phyloP scores from a whole-genome alignment of 2,113 vertebrate species.

The Crotalus helleri region DNA sequence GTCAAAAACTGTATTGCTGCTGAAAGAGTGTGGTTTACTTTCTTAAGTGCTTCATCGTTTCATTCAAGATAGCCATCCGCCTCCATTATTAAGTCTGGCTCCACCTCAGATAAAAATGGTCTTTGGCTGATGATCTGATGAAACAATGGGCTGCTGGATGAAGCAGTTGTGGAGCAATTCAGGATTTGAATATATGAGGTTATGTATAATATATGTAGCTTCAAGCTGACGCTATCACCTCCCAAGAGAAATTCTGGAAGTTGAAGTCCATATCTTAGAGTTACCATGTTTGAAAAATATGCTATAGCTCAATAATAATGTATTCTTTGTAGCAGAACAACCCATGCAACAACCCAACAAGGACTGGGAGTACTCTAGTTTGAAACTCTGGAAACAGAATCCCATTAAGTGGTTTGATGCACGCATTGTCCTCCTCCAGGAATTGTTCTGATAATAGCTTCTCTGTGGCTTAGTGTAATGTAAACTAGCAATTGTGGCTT shows the following conservation, averaged over 20 bases:
- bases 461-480: neutral
- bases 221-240: neutral
- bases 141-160: neutral
- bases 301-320: neutral
- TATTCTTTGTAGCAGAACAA: neutral
- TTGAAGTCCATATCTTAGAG: neutral
- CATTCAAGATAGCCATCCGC: conserved; percentile 35
- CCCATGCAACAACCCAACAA: neutral
- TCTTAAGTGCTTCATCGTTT: conserved; percentile 54
- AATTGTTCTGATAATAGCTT: neutral
- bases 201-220: neutral
- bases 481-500: neutral
- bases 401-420: neutral
- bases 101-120: neutral
- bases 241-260: neutral
- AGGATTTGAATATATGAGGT: neutral
- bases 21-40: conserved; percentile 43
- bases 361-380: neutral
- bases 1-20: conserved; percentile 48
- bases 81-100: neutral
- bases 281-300: neutral
- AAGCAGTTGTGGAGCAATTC: neutral
- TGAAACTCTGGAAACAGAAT: neutral
- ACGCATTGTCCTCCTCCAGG: neutral
- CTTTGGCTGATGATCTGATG: neutral